Conservation (phyloP, 2,113 vertebrate species). For the Vidua chalybeata region DNA sequence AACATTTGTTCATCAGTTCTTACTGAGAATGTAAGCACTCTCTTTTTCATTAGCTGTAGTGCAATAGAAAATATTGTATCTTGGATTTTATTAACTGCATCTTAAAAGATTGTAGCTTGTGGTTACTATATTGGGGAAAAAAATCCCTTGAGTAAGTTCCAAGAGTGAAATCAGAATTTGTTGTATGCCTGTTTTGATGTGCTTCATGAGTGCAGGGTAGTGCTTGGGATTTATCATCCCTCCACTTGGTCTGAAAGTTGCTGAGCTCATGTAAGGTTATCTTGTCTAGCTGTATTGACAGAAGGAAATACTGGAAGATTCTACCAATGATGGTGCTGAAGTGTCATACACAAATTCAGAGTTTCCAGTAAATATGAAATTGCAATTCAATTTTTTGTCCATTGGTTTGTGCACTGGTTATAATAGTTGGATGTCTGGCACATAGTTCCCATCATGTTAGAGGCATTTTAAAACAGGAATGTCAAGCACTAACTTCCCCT, state of each 20-base stretch:
- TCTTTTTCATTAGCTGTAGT: neutral
- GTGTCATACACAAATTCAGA: neutral
- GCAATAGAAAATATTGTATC: neutral
- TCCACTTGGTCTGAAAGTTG: neutral
- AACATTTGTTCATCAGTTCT: neutral
- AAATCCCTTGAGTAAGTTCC: neutral
- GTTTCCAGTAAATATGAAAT: neutral
- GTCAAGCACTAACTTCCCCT: neutral
- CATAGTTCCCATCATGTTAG: neutral
- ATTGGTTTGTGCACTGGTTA: neutral
- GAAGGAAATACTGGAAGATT: neutral
- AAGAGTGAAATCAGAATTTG: neutral
- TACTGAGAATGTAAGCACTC: neutral
- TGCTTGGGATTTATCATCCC: neutral
- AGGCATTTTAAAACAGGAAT: neutral
- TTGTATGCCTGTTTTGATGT: neutral
- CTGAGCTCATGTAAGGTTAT: neutral
- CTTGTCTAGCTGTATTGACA: neutral
- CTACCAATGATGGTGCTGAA: neutral
- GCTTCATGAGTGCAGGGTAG: neutral
- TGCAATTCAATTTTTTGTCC: neutral
- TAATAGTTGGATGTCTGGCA: neutral
- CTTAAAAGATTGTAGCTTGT: neutral
- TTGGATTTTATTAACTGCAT: neutral
- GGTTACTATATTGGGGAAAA: neutral